Conservation (phyloP, 2,888 invertebrate species). For the Acrocyrtus sp. region DNA sequence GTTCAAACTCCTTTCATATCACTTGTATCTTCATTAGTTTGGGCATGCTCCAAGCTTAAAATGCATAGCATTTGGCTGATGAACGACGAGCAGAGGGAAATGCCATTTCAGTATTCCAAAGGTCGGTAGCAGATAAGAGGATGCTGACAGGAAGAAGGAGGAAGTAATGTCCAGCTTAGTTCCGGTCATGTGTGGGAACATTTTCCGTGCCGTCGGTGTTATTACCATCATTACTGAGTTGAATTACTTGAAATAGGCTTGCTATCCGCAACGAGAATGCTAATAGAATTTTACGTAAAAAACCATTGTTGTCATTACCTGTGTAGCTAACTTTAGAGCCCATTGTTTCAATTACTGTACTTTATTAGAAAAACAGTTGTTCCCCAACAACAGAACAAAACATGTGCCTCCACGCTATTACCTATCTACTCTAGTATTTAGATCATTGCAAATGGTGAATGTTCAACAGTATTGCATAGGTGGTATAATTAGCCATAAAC, state of each 20-base stretch:
- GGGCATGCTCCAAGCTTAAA: too few relatives aligned
- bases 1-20: too few relatives aligned
- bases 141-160: constrained; percentile 51
- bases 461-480: not conserved
- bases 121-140: constrained; percentile 52
- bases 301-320: not conserved
- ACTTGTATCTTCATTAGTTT: too few relatives aligned
- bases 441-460: not conserved
- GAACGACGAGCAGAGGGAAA: too few relatives aligned
- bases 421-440: not conserved
- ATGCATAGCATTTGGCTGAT: too few relatives aligned
- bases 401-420: constrained; percentile 1
- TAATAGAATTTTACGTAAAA: not conserved
- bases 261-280: not conserved
- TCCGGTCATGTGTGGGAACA: constrained; percentile 53
- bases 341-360: constrained; percentile 24
- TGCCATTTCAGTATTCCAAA: too few relatives aligned
- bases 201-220: constrained; percentile 46
- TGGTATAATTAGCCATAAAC: too few relatives aligned
- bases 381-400: constrained; percentile 5
- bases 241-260: not conserved
- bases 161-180: constrained; percentile 54
- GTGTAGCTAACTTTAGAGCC: not conserved
- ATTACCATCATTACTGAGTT: constrained; percentile 19
- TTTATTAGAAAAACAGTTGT: constrained; percentile 36